Evolutionary conservation across 2,113 vertebrate genomes (phyloP).

Genomic region (Vidua macroura): DNA sequence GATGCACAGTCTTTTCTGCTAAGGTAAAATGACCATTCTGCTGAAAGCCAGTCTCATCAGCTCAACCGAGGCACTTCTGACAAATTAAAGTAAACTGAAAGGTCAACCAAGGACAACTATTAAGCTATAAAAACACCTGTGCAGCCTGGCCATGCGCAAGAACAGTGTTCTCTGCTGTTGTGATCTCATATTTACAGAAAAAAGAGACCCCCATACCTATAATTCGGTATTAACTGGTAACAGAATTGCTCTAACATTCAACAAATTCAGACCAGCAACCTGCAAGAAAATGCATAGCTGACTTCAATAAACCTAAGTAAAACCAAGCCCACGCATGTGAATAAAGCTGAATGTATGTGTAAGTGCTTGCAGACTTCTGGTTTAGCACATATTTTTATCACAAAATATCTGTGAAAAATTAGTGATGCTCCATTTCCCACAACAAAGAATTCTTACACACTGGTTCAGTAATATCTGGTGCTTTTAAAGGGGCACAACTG

Average conservation of each 20-base stretch:
- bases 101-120: conserved; percentile 5
- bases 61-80: neutral
- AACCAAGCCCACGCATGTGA: neutral
- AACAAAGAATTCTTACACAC: neutral
- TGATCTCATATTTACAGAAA: neutral
- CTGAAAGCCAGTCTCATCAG: neutral
- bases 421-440: neutral
- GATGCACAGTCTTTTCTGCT: neutral
- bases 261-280: neutral
- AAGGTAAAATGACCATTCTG: neutral
- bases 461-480: neutral
- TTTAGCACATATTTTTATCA: neutral
- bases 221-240: neutral
- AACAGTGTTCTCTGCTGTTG: neutral
- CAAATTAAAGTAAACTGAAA: neutral
- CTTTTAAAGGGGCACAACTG: neutral
- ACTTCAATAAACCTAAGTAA: neutral
- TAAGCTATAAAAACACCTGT: neutral
- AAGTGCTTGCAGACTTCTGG: neutral
- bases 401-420: neutral
- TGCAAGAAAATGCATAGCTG: neutral
- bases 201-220: neutral
- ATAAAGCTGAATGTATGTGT: neutral
- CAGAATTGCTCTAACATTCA: neutral
- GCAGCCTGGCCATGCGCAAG: neutral